Evolutionary conservation across 1,140 invertebrate genomes (phyloP), one percentile per base, ranked within the genome.

Genomic region (Aphelenchoides avenae): DNA sequence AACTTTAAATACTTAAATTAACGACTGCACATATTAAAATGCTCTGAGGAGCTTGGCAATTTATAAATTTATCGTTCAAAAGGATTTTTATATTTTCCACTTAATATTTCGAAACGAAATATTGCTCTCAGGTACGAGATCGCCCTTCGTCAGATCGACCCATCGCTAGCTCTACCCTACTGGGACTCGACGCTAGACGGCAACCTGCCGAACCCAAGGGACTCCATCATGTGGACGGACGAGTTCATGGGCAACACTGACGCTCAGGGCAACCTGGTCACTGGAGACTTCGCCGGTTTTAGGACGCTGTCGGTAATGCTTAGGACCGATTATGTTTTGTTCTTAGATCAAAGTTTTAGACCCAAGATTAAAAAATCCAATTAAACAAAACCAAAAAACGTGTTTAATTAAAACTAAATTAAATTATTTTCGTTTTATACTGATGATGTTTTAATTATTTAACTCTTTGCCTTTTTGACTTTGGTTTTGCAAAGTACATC

Each of bases 151-250:
- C 13, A 18, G 34, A 36, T 13, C n/a, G 34, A 74, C 48, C 61
- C 61, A 4, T 48, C 53, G 5, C 57, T 78, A 0, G 66, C 75
- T 6, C 49, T 79, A 6, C 77, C 77, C 9, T 79, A 78, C 66
- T 79, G 76, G 76, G 74, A 78, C 42, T 70, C 65, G 3, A 62
- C 70, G 5, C n/a, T 79, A 9, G 79, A 80, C 44, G 44, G 51
- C 11, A 70, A 66, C 41, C 57, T 80, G 36, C 65, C 67, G 0
- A 66, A 73, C 48, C 68, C 72, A 11, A 31, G 51, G 22, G 52
- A 70, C 18, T 80, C 79, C 0, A 68, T 77, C 34, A 33, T 79
- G 1, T 80, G 76, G 64, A 68, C 67, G 5, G 41, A 58, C 0
- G 29, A 66, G 5, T 79, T 78, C 58, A 51, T 70, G 40, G 69